Evolutionary conservation across 2,797 vertebrate species (phyloP).

Genomic region (Tinamus major): DNA sequence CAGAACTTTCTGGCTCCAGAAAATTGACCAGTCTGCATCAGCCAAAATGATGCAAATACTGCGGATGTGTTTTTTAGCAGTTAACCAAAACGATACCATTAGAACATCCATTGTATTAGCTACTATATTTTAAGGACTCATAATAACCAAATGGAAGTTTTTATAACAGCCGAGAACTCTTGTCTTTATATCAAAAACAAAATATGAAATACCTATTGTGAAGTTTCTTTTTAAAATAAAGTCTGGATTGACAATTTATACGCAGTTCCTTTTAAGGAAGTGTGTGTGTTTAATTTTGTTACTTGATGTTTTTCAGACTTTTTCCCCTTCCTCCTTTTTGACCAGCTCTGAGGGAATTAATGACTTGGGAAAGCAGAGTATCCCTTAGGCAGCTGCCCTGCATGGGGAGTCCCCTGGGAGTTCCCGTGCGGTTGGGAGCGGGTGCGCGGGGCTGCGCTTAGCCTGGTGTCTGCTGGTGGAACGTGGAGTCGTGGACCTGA

Average conservation of each 20-base stretch:
- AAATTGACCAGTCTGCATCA: not conserved
- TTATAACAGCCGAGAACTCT: constrained; percentile 13
- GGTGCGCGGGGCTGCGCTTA: not conserved
- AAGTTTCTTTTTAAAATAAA: constrained; percentile 4
- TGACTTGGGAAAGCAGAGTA: too few relatives aligned
- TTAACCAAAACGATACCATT: constrained; percentile 15
- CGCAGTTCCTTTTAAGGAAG: not conserved
- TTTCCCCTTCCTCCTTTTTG: not conserved
- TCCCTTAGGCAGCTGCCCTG: not conserved
- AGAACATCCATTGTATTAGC: constrained; percentile 7
- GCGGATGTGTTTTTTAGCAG: not conserved
- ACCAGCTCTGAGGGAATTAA: not conserved
- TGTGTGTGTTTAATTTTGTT: not conserved
- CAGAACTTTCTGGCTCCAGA: not conserved
- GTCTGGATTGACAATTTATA: not conserved
- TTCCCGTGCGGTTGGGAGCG: not conserved
- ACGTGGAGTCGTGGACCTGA: too few relatives aligned
- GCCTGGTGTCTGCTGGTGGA: not conserved
- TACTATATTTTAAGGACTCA: not conserved
- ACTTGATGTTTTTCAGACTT: too few relatives aligned
- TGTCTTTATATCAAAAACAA: constrained; percentile 9
- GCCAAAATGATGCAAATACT: not conserved
- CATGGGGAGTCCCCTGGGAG: not conserved
- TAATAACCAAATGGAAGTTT: not conserved
- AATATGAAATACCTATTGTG: not conserved